phyloP scores from a whole-genome alignment of 1,140 invertebrate species.

The Megalonaias nervosa region DNA sequence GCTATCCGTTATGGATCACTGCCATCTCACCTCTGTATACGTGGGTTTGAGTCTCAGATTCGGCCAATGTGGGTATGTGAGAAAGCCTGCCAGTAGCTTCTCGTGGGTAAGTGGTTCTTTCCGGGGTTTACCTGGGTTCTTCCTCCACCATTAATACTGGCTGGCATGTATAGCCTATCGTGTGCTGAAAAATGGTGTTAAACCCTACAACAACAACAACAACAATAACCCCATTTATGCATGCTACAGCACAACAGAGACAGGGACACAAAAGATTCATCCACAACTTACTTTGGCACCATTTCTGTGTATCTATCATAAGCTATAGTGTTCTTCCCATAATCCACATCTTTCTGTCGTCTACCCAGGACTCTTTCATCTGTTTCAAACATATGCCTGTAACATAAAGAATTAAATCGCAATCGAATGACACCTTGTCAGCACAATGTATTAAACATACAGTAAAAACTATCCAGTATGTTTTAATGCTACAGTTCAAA shows the following conservation, averaged over 20 bases:
- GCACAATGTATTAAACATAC: background rate
- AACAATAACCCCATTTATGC: constrained; percentile 2
- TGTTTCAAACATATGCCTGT: constrained; percentile 65
- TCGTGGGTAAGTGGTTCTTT: no score
- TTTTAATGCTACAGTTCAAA: no score
- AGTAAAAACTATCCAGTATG: background rate
- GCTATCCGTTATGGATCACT: no score
- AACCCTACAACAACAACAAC: no score
- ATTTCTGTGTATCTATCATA: constrained; percentile 84
- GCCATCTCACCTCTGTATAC: no score
- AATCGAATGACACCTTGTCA: background rate
- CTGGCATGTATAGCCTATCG: no score
- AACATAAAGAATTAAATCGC: background rate
- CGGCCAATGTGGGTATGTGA: no score
- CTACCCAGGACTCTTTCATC: constrained; percentile 83
- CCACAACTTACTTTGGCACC: constrained; percentile 79
- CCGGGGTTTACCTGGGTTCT: no score
- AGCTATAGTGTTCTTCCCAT: constrained; percentile 93
- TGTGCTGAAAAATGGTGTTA: no score
- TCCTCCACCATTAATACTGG: no score
- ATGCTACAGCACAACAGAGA: background rate
- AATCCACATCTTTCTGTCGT: constrained; percentile 94
- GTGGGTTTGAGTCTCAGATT: no score
- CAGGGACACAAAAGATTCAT: background rate
- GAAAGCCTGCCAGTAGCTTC: no score